Evolutionary conservation across 2,888 invertebrate species (phyloP).

Genomic region (Petrolisthes cinctipes): DNA sequence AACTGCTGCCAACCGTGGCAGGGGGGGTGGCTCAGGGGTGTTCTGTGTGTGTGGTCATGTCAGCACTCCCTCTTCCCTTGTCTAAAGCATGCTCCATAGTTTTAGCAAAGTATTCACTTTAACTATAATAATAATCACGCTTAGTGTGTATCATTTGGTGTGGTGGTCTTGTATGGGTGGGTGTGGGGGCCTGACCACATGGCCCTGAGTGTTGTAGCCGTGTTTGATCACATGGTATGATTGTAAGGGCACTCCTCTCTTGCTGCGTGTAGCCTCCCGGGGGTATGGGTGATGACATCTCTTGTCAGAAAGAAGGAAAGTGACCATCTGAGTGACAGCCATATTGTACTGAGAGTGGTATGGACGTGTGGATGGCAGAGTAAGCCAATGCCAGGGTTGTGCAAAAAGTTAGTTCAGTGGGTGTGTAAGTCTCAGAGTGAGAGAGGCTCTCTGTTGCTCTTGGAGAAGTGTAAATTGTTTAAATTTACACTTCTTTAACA

Average conservation of each 20-base stretch:
- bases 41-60: slow-evolving; percentile 53
- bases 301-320: slow-evolving; percentile 48
- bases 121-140: slow-evolving; percentile 60
- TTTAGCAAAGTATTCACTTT: slow-evolving; percentile 60
- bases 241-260: slow-evolving; percentile 58
- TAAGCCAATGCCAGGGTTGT: slow-evolving; percentile 54
- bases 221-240: slow-evolving; percentile 59
- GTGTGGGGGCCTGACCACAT: slow-evolving; percentile 43
- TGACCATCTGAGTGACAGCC: slow-evolving; percentile 55
- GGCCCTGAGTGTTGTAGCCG: slow-evolving; percentile 52
- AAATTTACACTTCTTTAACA: slow-evolving; percentile 19
- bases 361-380: slow-evolving; percentile 59
- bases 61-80: slow-evolving; percentile 61
- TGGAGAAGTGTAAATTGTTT: slow-evolving; percentile 29
- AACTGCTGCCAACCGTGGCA: slow-evolving; percentile 48
- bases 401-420: slow-evolving; percentile 54
- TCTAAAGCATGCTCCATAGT: slow-evolving; percentile 60
- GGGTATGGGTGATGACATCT: slow-evolving; percentile 39
- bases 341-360: slow-evolving; percentile 61
- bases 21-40: slow-evolving; percentile 59
- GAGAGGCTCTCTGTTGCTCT: slow-evolving; percentile 44
- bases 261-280: slow-evolving; percentile 56
- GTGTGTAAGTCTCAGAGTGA: slow-evolving; percentile 60
- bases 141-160: slow-evolving; percentile 62
- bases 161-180: slow-evolving; percentile 59